phyloP scores from a whole-genome alignment of 2,113 vertebrate genomes.

The Anarrhichthys ocellatus region DNA sequence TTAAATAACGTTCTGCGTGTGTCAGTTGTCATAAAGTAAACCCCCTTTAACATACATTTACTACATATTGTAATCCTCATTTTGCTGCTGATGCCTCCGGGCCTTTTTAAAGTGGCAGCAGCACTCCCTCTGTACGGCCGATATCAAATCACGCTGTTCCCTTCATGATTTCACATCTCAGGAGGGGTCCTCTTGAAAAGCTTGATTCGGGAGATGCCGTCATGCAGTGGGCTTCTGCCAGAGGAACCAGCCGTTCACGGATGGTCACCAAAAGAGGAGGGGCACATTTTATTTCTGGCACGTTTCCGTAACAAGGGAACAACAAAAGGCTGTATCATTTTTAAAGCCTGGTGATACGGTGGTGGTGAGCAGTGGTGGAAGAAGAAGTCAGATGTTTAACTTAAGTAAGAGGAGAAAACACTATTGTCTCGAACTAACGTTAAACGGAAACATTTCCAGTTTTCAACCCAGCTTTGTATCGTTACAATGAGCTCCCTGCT shows the following conservation, averaged over 20 bases:
- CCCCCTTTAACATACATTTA: not conserved
- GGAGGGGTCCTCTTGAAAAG: slow-evolving; percentile 28
- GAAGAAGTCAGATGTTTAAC: not conserved
- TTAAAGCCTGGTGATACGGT: not conserved
- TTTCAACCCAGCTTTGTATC: no score
- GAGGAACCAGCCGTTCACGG: slow-evolving; percentile 45
- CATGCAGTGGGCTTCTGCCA: slow-evolving; percentile 14
- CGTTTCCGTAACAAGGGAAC: slow-evolving; percentile 27
- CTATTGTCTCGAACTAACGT: not conserved
- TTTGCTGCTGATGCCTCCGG: slow-evolving; percentile 30
- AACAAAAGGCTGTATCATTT: slow-evolving; percentile 9
- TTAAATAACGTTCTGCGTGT: not conserved
- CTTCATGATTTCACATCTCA: slow-evolving; percentile 46
- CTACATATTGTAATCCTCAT: not conserved
- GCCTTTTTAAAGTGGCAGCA: slow-evolving; percentile 58
- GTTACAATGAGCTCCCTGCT: no score
- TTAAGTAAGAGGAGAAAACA: not conserved
- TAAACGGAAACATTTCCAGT: not conserved
- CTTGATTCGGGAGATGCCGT: slow-evolving; percentile 34
- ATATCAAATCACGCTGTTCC: slow-evolving; percentile 36
- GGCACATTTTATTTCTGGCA: slow-evolving; percentile 19
- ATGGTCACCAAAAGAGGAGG: slow-evolving; percentile 8
- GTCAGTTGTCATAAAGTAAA: not conserved
- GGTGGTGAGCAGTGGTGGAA: not conserved
- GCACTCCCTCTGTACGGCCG: slow-evolving; percentile 10